A percentile compares a stretch with the other conserved stretches of the same genome.
Evolutionary conservation across 30 jellyfish, hydroid and myxozoan species (phyloP).

Genomic region (Calvadosia cruxmelitensis): DNA sequence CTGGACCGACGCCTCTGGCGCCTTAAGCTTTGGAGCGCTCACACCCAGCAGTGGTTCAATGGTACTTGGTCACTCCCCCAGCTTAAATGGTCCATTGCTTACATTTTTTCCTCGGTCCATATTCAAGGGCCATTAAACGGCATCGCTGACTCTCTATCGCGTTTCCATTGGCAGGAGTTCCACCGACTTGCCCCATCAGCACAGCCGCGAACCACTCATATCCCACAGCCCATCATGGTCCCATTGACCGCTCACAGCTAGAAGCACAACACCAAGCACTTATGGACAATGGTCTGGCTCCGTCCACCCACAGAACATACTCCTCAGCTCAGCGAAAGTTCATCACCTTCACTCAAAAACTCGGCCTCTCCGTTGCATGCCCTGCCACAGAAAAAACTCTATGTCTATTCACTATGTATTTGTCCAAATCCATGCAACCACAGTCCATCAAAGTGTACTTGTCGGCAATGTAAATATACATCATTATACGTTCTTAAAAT

Average conservation of each 20-base stretch:
- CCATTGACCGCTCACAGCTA: neutral
- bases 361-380: neutral
- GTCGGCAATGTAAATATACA: too few relatives aligned
- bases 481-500: too few relatives aligned
- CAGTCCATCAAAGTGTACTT: neutral
- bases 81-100: neutral
- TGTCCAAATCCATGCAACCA: neutral
- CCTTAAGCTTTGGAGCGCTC: neutral
- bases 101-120: neutral
- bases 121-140: neutral
- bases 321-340: neutral
- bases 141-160: neutral
- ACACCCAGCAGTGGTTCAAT: neutral
- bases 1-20: neutral
- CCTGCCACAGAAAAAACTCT: neutral
- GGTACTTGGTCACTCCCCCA: neutral
- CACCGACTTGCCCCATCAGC: neutral
- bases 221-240: neutral
- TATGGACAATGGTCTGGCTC: neutral
- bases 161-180: slow-evolving; percentile 2
- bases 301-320: neutral
- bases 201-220: neutral
- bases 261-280: neutral
- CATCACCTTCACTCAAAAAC: neutral
- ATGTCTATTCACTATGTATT: neutral